A percentile compares a stretch with the other conserved stretches of the same genome.
Conservation (phyloP, 2,797 vertebrate genomes). For the Gorsachius magnificus region DNA sequence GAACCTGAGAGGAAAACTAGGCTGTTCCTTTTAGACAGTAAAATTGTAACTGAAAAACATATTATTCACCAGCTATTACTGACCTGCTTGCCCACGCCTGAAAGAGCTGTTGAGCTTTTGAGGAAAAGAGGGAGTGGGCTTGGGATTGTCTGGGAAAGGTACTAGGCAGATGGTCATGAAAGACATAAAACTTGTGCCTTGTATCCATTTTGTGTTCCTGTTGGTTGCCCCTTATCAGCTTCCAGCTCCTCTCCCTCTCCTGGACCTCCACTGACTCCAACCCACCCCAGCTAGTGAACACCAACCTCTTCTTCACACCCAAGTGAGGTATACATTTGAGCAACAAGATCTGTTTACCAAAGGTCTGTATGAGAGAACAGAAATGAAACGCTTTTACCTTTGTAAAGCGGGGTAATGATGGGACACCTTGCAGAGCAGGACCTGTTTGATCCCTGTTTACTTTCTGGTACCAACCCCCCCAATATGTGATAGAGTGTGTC, state of each 20-base stretch:
- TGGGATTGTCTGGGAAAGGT: not conserved
- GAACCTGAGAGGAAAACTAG: not conserved
- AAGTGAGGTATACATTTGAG: not conserved
- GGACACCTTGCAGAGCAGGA: not conserved
- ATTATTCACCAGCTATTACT: not conserved
- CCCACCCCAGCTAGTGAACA: not conserved
- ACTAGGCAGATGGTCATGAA: not conserved
- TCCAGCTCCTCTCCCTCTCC: not conserved
- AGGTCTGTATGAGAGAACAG: not conserved
- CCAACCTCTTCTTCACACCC: not conserved
- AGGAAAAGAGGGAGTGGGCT: not conserved
- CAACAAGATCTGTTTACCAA: not conserved
- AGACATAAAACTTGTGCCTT: not conserved
- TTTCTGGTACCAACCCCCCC: not conserved
- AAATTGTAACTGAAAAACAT: not conserved
- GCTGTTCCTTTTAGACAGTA: not conserved
- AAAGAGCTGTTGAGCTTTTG: not conserved
- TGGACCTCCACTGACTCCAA: not conserved
- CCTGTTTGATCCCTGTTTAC: not conserved
- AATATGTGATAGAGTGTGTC: accelerated
- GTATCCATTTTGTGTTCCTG: not conserved
- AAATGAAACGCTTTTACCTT: not conserved
- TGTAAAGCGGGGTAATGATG: accelerated
- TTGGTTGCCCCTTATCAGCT: not conserved
- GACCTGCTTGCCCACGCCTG: not conserved